Percentiles rank a stretch among this genome's conserved stretches.
phyloP scores from a whole-genome alignment of 2,797 vertebrate species.

The Gymnocypris eckloni region DNA sequence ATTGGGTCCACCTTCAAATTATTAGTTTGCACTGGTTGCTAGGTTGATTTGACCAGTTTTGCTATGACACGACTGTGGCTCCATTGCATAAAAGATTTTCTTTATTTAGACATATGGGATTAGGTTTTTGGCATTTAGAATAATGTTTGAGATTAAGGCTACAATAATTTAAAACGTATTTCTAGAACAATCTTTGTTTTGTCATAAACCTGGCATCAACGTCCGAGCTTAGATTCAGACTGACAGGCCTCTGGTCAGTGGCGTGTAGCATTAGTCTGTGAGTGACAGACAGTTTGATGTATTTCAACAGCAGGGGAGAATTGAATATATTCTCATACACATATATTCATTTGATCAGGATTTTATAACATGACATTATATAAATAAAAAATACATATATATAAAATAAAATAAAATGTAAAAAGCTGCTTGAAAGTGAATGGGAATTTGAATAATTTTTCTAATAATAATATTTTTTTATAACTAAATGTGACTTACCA shows the following conservation, averaged over 20 bases:
- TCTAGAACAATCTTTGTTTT: neutral
- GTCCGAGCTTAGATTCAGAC: neutral
- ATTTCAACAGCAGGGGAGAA: conserved; percentile 28
- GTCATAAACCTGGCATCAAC: neutral
- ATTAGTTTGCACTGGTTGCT: neutral
- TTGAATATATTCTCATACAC: neutral
- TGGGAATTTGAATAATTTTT: neutral
- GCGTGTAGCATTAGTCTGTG: conserved; percentile 27
- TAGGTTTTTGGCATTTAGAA: neutral
- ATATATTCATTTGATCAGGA: neutral
- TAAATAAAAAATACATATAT: too few relatives aligned
- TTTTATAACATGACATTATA: neutral
- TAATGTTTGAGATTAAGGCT: neutral
- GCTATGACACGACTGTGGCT: neutral
- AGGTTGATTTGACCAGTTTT: neutral
- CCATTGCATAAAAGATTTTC: neutral
- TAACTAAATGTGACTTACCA: neutral
- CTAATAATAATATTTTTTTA: too few relatives aligned
- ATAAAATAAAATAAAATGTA: neutral
- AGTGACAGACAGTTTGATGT: conserved; percentile 44
- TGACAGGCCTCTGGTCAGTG: conserved; percentile 43
- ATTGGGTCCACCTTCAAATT: neutral
- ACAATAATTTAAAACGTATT: neutral
- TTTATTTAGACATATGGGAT: neutral
- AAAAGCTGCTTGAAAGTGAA: neutral